Evolutionary conservation across 2,113 vertebrate species (phyloP), one percentile per base, ranked within the genome.

Genomic region (Centropristis striata): DNA sequence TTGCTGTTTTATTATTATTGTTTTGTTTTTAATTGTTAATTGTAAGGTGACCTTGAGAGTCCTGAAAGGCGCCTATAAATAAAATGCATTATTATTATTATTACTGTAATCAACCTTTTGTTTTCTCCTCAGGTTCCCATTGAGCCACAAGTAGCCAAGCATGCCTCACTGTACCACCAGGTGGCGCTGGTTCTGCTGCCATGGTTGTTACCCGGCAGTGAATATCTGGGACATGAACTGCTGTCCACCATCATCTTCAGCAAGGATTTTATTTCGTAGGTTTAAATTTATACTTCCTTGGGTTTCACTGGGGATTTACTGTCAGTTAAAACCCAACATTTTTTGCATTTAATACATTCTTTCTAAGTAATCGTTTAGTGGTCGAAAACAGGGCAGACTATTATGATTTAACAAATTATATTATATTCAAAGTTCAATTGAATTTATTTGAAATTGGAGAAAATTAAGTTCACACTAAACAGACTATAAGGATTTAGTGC

Each of bases 261-360:
- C 91, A 95, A 94, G 39, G 94, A 96, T 55, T 96, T 99, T 71
- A 92, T 99, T 92, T 96, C 93, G 98, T 99, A 90, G 97, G 97
- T 94, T 75, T 86, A 15, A 16, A 6, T 1, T 9, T 42, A 3
- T 5, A 12, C 3, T 72, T 71, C 3, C 55, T 16, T 44, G 7
- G 15, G 8, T 63, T 81, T 50, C 21, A 20, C 61, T 23, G 53
- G 10, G 0, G 7, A 23, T 42, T 5, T 23, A 25, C 36, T 71
- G 4, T 15, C 47, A 58, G 3, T 28, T 5, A 15, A 14, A 44
- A 9, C n/a, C 11, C 1, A 32, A 39, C 11, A 70, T 21, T 6
- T 32, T 14, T 5, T 39, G 0, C 2, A 36, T 23, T 9, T 23
- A 41, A 57, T 2, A 10, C 39, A 11, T 54, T 28, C 23, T 47